phyloP scores from a whole-genome alignment of 2,113 vertebrate genomes.

The Oxygymnocypris stewartii region DNA sequence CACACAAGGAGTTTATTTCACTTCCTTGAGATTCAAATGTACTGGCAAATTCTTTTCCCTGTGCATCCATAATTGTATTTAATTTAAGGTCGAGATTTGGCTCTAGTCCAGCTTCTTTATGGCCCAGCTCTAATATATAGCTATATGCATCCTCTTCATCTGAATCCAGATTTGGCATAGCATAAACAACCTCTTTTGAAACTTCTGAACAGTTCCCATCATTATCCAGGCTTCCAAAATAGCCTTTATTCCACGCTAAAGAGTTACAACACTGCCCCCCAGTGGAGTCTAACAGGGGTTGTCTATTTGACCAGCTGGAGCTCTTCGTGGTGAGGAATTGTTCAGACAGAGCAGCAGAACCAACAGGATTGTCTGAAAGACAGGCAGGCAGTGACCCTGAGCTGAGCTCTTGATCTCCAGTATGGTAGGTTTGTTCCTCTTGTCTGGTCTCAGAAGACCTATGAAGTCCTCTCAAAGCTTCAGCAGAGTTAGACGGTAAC shows the following conservation, averaged over 20 bases:
- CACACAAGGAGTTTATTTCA: neutral
- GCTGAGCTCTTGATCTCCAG: conserved; percentile 45
- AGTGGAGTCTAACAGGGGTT: neutral
- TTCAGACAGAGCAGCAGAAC: neutral
- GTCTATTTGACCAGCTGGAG: conserved; percentile 10
- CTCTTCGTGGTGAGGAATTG: neutral
- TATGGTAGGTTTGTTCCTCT: neutral
- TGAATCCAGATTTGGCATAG: conserved; percentile 60
- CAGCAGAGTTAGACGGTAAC: neutral
- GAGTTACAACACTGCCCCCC: conserved; percentile 37
- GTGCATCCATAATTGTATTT: neutral
- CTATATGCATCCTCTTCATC: conserved; percentile 68
- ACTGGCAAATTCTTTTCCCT: neutral
- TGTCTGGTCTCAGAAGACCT: neutral
- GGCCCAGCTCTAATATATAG: conserved; percentile 70
- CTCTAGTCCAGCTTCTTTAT: conserved; percentile 48
- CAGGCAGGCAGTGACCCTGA: neutral
- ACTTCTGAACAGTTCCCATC: conserved; percentile 57
- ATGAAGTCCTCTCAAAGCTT: neutral
- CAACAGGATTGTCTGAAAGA: neutral
- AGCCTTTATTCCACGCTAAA: conserved; percentile 30
- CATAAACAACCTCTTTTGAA: conserved; percentile 64
- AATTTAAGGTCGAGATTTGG: neutral
- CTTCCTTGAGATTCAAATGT: neutral
- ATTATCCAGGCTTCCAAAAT: neutral